Percentiles rank a stretch among this genome's conserved stretches.
These are phyloP conservation scores for Pogoniulus pusillus DNA, from an alignment of 2,797 vertebrate genomes.

Conservation along the genomic window DNA sequence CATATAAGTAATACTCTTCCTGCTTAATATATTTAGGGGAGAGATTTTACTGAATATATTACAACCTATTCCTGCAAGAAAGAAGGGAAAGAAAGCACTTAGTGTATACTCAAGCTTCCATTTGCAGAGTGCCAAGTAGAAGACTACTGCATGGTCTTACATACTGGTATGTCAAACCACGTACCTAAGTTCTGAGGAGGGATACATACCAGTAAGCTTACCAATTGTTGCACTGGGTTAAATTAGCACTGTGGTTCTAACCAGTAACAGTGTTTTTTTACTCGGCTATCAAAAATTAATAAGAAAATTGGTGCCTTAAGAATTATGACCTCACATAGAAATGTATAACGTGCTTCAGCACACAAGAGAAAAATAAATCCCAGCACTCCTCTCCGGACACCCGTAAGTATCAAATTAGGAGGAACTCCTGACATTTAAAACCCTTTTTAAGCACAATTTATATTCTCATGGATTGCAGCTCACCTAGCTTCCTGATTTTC, in stretches of 20 bases:
- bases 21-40: neutral
- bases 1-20: neutral
- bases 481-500: neutral
- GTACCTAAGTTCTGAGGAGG: neutral
- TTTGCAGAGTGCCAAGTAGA: neutral
- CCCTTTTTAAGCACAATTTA: neutral
- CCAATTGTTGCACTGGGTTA: neutral
- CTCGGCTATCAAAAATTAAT: neutral
- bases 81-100: neutral
- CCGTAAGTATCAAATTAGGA: neutral
- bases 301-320: neutral
- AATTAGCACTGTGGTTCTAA: neutral
- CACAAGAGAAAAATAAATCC: accelerated
- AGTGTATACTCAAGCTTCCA: neutral
- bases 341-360: neutral
- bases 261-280: neutral
- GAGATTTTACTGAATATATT: neutral
- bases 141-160: accelerated
- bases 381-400: neutral
- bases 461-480: neutral
- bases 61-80: neutral
- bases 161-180: neutral
- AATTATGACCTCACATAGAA: neutral
- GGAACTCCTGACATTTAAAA: neutral
- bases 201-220: neutral